phyloP scores from a whole-genome alignment of 2,797 vertebrate genomes.

The Sternarchorhynchus goeldii region DNA sequence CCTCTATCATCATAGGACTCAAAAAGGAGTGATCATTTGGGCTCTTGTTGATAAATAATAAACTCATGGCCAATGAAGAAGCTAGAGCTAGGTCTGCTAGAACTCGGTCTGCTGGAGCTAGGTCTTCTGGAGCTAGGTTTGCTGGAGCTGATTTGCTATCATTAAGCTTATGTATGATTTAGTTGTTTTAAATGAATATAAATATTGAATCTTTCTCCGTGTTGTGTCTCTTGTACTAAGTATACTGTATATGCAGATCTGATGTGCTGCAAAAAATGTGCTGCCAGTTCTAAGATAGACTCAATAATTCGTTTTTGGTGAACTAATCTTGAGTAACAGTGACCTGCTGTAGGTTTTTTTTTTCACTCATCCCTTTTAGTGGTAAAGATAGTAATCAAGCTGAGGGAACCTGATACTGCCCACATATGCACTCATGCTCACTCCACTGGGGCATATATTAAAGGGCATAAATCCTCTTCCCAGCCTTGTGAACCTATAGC shows the following conservation, averaged over 20 bases:
- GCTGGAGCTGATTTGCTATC: too few relatives aligned
- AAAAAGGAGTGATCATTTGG: slow-evolving; percentile 72
- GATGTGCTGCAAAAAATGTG: too few relatives aligned
- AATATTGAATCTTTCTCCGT: too few relatives aligned
- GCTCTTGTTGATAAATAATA: slow-evolving; percentile 72
- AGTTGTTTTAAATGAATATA: too few relatives aligned
- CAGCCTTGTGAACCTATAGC: slow-evolving; percentile 4
- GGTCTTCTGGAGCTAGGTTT: slow-evolving; percentile 30
- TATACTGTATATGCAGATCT: too few relatives aligned
- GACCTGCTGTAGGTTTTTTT: background rate
- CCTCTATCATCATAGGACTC: slow-evolving; percentile 72
- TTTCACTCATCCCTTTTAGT: background rate
- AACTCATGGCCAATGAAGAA: slow-evolving; percentile 67
- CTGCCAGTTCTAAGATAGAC: too few relatives aligned
- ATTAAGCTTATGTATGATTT: too few relatives aligned
- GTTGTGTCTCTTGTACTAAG: too few relatives aligned
- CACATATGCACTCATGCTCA: slow-evolving; percentile 7
- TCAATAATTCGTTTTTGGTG: background rate
- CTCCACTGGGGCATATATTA: slow-evolving; percentile 16
- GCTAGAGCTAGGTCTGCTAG: too few relatives aligned
- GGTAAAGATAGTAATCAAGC: slow-evolving; percentile 14
- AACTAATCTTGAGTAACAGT: background rate
- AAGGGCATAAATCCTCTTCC: background rate
- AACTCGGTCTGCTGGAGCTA: too few relatives aligned
- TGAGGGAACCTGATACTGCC: slow-evolving; percentile 8